Evolutionary conservation across 2,113 vertebrate genomes (phyloP).

Genomic region (Genyomyrus donnyi): DNA sequence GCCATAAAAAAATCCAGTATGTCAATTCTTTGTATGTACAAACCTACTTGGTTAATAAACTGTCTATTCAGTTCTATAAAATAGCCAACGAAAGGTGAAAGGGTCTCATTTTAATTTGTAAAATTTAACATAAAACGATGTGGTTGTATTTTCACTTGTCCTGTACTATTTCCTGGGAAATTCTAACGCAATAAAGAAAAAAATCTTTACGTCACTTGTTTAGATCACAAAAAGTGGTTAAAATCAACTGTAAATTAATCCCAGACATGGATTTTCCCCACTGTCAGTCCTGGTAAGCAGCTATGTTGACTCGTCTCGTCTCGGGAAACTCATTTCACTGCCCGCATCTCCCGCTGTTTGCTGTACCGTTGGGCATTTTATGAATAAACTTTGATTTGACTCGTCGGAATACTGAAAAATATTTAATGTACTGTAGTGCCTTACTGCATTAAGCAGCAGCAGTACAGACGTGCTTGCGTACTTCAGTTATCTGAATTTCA

Average conservation of each 20-base stretch:
- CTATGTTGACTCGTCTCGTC: not conserved
- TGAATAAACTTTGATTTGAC: not conserved
- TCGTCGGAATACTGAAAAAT: not conserved
- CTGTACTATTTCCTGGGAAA: not conserved
- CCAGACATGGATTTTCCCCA: not conserved
- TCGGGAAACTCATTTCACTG: not conserved
- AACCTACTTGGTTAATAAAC: not conserved
- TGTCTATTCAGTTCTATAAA: not conserved
- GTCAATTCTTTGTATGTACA: not conserved
- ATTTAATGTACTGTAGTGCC: not conserved
- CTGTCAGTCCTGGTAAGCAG: not conserved
- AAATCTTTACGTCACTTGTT: not conserved
- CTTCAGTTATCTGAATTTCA: not conserved
- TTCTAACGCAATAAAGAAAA: not conserved
- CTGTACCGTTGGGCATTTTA: not conserved
- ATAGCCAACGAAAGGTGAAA: not conserved
- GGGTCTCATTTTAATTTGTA: not conserved
- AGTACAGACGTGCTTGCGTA: not conserved
- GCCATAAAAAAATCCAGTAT: not conserved
- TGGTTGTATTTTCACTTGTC: not conserved
- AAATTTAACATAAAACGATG: not conserved
- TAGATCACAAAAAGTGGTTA: not conserved
- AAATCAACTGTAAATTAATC: not conserved
- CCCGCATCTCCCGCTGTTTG: not conserved
- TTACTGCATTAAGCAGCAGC: not conserved